Conservation (phyloP, 2,797 vertebrate species). For the Catamblyrhynchus diadema region DNA sequence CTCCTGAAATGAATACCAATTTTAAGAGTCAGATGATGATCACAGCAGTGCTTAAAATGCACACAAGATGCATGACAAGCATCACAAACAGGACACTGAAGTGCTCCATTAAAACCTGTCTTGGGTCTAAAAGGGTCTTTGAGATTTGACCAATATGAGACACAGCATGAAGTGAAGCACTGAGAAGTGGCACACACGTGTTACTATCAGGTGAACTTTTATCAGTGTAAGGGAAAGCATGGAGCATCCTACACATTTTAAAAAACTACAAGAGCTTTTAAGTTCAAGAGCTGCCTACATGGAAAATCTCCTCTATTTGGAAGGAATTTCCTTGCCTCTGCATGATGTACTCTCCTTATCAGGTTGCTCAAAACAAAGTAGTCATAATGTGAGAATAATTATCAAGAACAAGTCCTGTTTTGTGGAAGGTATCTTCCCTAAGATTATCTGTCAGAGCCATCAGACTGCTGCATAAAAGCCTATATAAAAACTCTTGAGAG, state of each 20-base stretch:
- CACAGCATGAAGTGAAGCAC: neutral
- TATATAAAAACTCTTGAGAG: neutral
- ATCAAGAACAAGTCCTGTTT: neutral
- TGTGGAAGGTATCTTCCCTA: neutral
- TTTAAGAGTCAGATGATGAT: neutral
- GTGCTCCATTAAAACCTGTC: neutral
- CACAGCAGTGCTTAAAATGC: neutral
- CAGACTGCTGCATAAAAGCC: neutral
- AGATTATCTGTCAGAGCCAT: slow-evolving; percentile 8
- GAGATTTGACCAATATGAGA: neutral
- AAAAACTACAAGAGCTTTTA: neutral
- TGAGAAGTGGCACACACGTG: rapidly evolving
- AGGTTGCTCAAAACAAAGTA: neutral
- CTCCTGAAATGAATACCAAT: neutral
- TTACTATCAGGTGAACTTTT: neutral
- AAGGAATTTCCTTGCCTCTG: neutral
- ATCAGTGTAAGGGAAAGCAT: neutral
- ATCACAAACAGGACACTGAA: neutral
- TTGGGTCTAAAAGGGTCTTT: neutral
- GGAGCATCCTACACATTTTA: neutral
- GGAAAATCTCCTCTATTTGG: neutral
- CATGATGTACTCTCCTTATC: neutral
- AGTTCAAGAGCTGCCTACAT: neutral
- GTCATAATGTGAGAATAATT: neutral
- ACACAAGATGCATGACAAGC: neutral